phyloP scores from a whole-genome alignment of 2,797 vertebrate genomes.

The Squalus acanthias region DNA sequence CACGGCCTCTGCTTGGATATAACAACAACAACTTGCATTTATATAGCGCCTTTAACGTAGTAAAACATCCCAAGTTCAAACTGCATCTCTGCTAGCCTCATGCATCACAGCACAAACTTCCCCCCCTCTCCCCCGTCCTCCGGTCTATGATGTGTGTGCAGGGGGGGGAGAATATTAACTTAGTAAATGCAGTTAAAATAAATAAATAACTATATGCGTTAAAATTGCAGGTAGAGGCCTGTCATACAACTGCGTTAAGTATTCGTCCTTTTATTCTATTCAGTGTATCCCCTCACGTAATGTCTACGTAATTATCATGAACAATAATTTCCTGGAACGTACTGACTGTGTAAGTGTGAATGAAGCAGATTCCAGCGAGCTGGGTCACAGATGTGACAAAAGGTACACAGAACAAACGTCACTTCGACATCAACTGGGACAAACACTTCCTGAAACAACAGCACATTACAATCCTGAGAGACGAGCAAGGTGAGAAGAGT shows the following conservation, averaged over 20 bases:
- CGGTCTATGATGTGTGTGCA: background rate
- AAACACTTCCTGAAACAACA: background rate
- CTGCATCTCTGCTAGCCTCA: background rate
- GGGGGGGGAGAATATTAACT: background rate
- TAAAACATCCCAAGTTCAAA: background rate
- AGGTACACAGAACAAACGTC: background rate
- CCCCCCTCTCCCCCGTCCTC: background rate
- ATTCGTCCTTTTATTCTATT: background rate
- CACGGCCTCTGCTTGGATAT: background rate
- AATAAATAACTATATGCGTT: background rate
- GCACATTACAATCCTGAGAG: background rate
- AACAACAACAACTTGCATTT: background rate
- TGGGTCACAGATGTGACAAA: background rate
- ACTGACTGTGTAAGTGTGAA: background rate
- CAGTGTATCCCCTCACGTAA: background rate
- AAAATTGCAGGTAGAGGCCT: background rate
- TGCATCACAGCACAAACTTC: background rate
- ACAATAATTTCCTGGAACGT: background rate
- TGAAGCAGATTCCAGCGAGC: background rate
- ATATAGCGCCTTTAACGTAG: too few species aligned
- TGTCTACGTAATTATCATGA: background rate
- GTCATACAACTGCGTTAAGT: background rate
- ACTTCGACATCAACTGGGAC: background rate
- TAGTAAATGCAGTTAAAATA: background rate
- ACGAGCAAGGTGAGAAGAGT: background rate